phyloP scores from a whole-genome alignment of 2,888 invertebrate species.

The Hypomecis punctinalis region DNA sequence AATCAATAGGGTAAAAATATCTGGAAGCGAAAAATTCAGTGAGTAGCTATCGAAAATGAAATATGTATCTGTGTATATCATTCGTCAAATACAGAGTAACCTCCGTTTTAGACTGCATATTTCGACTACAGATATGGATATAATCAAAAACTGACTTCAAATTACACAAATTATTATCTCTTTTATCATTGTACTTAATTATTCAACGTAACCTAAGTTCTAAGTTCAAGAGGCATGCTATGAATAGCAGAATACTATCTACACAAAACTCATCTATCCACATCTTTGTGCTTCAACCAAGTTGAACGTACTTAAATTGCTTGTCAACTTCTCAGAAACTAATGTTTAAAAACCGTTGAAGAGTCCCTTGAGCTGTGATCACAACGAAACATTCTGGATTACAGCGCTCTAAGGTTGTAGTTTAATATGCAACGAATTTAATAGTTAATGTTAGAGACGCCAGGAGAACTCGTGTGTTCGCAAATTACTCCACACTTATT shows the following conservation, averaged over 20 bases:
- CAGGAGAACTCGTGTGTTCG: constrained; percentile 71
- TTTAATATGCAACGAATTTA: constrained; percentile 85
- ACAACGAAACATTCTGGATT: constrained; percentile 65
- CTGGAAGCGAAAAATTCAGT: neutral
- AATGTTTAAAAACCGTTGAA: constrained; percentile 57
- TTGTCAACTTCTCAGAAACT: constrained; percentile 38
- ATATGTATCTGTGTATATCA: no score
- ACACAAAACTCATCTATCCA: constrained; percentile 8
- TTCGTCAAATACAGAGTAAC: no score
- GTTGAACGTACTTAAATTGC: constrained; percentile 27
- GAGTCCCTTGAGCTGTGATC: constrained; percentile 57
- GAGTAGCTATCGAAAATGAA: neutral
- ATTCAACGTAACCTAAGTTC: no score
- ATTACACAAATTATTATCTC: no score
- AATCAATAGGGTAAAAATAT: constrained; percentile 15
- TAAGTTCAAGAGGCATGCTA: no score
- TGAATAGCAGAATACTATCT: neutral
- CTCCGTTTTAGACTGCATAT: no score
- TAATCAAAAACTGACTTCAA: no score
- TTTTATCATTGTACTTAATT: no score
- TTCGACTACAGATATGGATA: no score
- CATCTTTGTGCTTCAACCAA: constrained; percentile 8
- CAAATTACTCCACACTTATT: constrained; percentile 82
- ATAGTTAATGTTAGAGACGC: constrained; percentile 82
- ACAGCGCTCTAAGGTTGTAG: constrained; percentile 72